Base-by-base conservation (phyloP, 2,113 vertebrate genomes). In the Silurus meridionalis region DNA sequence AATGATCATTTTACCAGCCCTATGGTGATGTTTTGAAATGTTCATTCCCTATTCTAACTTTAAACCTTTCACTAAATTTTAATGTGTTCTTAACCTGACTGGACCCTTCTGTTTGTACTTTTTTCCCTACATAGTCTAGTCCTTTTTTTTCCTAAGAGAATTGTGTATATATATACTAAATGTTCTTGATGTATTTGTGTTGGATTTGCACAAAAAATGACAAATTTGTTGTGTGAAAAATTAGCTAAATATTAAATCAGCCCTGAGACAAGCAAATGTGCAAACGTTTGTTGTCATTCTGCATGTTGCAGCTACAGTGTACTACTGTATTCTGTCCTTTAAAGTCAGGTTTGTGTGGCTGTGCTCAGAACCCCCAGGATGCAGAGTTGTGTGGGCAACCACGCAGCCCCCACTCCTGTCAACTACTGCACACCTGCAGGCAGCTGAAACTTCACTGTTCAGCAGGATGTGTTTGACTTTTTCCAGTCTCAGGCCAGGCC, bases 361-460 rank as follows among this genome's bases (percentile, higher is more conserved):
- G 37, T 82, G 37, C 28, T 75, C 74, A 84, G 52, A 61, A 85
- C 58, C 46, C 78, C 77, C 46, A 78, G 79, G 55, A 23, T 69
- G 50, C 57, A 78, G 72, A 85, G n/a, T 67, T 85, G 52, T 58
- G 69, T 69, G 61, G 50, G 83, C 19, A 37, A 63, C 55, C 25
- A 15, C 23, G 23, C 21, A 4, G 83, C 83, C 61, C 52, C 87
- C 50, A 87, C 90, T 60, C 83, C 85, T 25, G 85, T 66, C 50
- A 83, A 87, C 37, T 89, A 74, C 83, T 53, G 55, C 85, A 90
- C 88, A 63, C 87, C 90, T 60, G 53, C 87, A 58, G 83, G n/a
- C 67, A 78, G 74, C 83, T 5, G 61, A 19, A 71, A 67, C 53
- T 15, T 28, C 50, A 57, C 67, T 37, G 23, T 55, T 67, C 80